Percentiles rank a stretch among this genome's conserved stretches.
phyloP scores from a whole-genome alignment of 2,797 vertebrate genomes.

The Oreonectes daqikongensis region DNA sequence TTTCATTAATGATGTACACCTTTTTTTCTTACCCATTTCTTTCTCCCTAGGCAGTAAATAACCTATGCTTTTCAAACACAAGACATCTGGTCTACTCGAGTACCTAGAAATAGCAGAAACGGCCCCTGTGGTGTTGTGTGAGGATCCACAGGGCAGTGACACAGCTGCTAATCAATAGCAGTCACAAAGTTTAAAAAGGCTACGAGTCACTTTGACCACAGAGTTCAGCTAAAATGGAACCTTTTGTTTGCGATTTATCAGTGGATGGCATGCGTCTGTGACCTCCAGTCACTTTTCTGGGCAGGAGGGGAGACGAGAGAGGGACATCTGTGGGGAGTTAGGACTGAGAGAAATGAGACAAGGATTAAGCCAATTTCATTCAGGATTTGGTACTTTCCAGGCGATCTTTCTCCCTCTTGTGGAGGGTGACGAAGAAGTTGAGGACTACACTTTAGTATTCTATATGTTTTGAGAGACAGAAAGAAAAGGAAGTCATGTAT shows the following conservation, averaged over 20 bases:
- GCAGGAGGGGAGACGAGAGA: conserved; percentile 16
- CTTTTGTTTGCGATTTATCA: conserved; percentile 43
- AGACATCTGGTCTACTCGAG: conserved; percentile 19
- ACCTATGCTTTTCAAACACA: conserved; percentile 30
- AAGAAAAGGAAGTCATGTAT: background rate
- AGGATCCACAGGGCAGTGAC: conserved; percentile 25
- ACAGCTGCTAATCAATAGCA: conserved; percentile 44
- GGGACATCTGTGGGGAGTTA: conserved; percentile 46
- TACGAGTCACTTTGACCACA: conserved; percentile 22
- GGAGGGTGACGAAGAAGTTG: background rate
- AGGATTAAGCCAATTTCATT: conserved; percentile 38
- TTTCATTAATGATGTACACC: conserved; percentile 32
- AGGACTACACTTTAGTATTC: background rate
- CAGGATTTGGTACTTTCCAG: conserved; percentile 29
- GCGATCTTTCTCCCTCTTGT: conserved; percentile 34
- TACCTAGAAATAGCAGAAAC: conserved; percentile 21
- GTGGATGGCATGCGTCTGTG: conserved; percentile 11
- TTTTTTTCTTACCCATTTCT: conserved; percentile 1
- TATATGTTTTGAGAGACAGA: background rate
- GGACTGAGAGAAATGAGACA: conserved; percentile 11
- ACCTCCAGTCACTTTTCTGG: conserved; percentile 30
- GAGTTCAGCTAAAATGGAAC: background rate
- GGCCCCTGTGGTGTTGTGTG: conserved; percentile 12
- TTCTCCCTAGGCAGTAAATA: conserved; percentile 13
- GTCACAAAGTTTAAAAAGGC: conserved; percentile 31